phyloP scores from a whole-genome alignment of 2,888 invertebrate species.

The Rutpela maculata region DNA sequence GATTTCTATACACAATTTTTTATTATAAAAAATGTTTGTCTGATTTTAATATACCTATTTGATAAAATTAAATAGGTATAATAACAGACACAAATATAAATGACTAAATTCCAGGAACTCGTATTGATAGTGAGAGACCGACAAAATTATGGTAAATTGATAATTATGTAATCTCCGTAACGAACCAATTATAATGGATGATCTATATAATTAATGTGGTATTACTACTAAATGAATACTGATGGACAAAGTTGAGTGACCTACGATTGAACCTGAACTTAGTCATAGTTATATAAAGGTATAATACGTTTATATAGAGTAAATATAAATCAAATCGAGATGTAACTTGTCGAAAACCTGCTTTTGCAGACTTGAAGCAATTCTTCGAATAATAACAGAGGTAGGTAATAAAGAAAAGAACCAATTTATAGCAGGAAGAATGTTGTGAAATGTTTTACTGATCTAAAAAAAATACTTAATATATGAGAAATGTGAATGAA shows the following conservation, averaged over 20 bases:
- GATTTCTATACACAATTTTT: no score
- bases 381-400: not conserved
- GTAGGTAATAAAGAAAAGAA: not conserved
- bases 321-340: not conserved
- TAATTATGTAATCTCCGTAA: not conserved
- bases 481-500: not conserved
- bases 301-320: not conserved
- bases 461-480: no score
- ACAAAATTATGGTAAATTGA: not conserved
- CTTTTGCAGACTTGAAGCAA: not conserved
- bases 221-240: not conserved
- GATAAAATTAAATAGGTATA: not conserved
- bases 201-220: not conserved
- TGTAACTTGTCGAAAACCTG: not conserved
- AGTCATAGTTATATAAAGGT: not conserved
- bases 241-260: not conserved
- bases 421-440: no score
- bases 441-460: no score
- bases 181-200: not conserved
- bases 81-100: no score
- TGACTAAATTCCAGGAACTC: not conserved
- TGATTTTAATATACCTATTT: no score
- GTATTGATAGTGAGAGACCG: not conserved
- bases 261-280: not conserved
- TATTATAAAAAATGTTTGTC: no score